Conservation (phyloP, 2,888 invertebrate species). For the Therioaphis trifolii region DNA sequence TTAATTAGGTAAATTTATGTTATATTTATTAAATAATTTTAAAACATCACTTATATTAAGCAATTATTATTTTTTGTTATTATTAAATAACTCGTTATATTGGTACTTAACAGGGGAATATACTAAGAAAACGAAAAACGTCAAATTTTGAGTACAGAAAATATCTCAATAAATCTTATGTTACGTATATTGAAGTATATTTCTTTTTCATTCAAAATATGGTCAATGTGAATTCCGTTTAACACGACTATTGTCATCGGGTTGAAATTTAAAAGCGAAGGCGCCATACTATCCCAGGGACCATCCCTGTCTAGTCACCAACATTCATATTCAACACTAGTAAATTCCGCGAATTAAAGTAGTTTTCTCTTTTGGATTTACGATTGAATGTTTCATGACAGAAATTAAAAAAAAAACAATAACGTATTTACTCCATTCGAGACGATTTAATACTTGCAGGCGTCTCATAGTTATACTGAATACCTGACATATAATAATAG, state of each 20-base stretch:
- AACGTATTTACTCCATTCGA: slow-evolving; percentile 17
- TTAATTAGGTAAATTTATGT: too few relatives aligned
- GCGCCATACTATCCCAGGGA: slow-evolving; percentile 16
- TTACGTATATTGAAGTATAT: background rate
- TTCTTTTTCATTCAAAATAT: slow-evolving; percentile 1
- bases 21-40: too few relatives aligned
- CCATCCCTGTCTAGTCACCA: background rate
- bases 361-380: background rate
- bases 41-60: too few relatives aligned
- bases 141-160: background rate
- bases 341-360: background rate
- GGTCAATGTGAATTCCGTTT: background rate
- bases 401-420: background rate
- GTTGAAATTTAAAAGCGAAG: slow-evolving; percentile 36
- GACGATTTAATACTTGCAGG: background rate
- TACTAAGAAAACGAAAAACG: too few relatives aligned
- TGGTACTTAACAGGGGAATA: too few relatives aligned
- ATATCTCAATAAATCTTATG: background rate
- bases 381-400: background rate
- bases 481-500: slow-evolving; percentile 13
- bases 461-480: background rate
- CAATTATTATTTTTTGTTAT: too few relatives aligned
- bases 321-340: slow-evolving; percentile 3
- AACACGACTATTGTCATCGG: slow-evolving; percentile 17
- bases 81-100: too few relatives aligned